These are phyloP conservation scores for cat (Felis catus) DNA, from an alignment of 2,113 vertebrate species.

Conservation along the genomic window DNA sequence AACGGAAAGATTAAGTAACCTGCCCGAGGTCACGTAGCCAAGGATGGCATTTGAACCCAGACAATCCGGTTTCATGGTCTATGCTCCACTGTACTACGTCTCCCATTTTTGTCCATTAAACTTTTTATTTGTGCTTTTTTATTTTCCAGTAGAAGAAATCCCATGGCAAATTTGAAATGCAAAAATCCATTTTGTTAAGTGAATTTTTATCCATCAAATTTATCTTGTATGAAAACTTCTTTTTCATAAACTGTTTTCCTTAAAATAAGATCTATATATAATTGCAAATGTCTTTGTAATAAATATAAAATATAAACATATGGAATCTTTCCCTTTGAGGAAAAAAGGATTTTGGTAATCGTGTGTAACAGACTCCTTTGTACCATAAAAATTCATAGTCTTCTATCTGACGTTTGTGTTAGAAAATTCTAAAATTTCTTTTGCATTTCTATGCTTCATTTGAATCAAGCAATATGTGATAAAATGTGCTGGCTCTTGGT, in stretches of 20 bases:
- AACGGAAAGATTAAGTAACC: background rate
- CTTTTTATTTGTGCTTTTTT: conserved; percentile 12
- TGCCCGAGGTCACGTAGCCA: background rate
- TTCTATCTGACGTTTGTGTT: background rate
- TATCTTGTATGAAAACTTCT: conserved; percentile 36
- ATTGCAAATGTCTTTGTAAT: conserved; percentile 31
- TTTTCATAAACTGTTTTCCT: conserved; percentile 10
- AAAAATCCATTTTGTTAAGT: conserved; percentile 44
- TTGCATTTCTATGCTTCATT: background rate
- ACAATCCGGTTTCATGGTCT: accelerated
- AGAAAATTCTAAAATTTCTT: conserved; percentile 29
- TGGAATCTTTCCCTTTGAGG: conserved; percentile 2
- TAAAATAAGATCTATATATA: conserved; percentile 5
- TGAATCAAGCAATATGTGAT: background rate
- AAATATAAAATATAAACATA: background rate
- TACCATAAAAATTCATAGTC: background rate
- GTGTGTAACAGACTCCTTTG: background rate
- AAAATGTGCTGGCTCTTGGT: background rate
- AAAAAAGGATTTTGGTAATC: conserved; percentile 34
- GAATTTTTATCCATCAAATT: conserved; percentile 24
- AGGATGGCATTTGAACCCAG: background rate
- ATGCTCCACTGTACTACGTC: accelerated
- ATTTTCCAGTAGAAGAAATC: background rate
- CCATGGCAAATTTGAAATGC: background rate
- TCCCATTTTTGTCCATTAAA: background rate